These are phyloP conservation scores for Coendou prehensilis DNA, from an alignment of 2,797 vertebrate species.

Conservation along the genomic window DNA sequence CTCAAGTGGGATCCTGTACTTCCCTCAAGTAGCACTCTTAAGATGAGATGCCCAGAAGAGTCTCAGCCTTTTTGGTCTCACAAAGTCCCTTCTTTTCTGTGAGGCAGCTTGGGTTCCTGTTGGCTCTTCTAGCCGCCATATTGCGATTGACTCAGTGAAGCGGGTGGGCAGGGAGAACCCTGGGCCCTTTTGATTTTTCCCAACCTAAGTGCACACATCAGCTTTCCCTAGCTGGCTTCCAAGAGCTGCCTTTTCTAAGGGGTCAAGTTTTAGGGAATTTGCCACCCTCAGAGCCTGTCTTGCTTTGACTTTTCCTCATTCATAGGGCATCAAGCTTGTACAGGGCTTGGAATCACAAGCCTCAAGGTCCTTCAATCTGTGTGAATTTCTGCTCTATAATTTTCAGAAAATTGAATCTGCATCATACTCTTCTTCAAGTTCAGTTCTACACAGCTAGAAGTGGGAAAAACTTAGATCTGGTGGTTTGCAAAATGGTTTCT, in stretches of 20 bases:
- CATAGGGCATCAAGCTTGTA: background rate
- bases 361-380: background rate
- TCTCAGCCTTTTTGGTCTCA: background rate
- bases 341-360: background rate
- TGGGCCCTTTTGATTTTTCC: background rate
- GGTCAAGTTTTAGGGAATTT: background rate
- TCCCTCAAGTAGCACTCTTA: too few relatives aligned
- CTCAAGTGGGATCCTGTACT: background rate
- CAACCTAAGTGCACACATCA: rapidly evolving
- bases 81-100: background rate
- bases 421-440: background rate
- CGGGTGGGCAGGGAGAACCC: background rate
- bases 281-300: background rate
- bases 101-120: background rate
- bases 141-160: background rate
- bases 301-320: background rate
- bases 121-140: background rate
- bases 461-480: background rate
- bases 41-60: background rate
- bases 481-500: background rate
- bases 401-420: conserved; percentile 52
- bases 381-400: background rate
- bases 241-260: background rate
- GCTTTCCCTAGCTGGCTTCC: background rate
- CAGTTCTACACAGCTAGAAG: background rate